Conservation (phyloP, 2,888 invertebrate genomes). For the Exephanes ischioxanthus region DNA sequence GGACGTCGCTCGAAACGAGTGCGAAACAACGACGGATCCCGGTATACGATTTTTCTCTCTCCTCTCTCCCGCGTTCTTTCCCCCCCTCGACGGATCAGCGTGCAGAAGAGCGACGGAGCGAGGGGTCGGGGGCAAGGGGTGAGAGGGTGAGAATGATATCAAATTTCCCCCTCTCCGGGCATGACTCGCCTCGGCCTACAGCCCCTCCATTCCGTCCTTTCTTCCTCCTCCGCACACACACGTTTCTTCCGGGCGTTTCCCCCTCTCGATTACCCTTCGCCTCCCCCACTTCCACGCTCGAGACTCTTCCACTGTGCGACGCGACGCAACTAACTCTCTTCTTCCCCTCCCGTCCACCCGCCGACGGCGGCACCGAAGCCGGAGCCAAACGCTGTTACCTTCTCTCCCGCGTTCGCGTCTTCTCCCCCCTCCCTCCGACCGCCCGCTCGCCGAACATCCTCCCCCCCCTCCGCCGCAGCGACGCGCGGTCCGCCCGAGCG, state of each 20-base stretch:
- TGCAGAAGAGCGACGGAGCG: slow-evolving; percentile 18
- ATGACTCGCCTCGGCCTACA: slow-evolving; percentile 49
- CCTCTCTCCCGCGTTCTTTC: slow-evolving; percentile 26
- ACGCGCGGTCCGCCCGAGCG: slow-evolving; percentile 56
- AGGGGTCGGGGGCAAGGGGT: not conserved
- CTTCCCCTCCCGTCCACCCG: slow-evolving; percentile 63
- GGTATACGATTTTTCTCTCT: slow-evolving; percentile 43
- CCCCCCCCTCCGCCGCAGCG: slow-evolving; percentile 37
- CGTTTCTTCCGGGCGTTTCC: slow-evolving; percentile 65
- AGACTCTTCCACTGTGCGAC: slow-evolving; percentile 48
- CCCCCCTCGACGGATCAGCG: slow-evolving; percentile 42
- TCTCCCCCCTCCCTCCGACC: slow-evolving; percentile 43
- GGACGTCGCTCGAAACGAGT: slow-evolving; percentile 14
- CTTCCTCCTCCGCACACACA: slow-evolving; percentile 56
- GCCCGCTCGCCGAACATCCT: slow-evolving; percentile 1
- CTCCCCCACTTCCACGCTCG: slow-evolving; percentile 54
- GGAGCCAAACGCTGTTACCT: slow-evolving; percentile 35
- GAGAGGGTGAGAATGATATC: slow-evolving; percentile 63
- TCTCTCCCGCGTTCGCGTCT: slow-evolving; percentile 67
- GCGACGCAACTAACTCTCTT: slow-evolving; percentile 65
- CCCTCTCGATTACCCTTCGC: slow-evolving; percentile 57
- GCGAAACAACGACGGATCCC: slow-evolving; percentile 55
- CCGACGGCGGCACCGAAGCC: slow-evolving; percentile 21
- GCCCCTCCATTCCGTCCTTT: slow-evolving; percentile 61
- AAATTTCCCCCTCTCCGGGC: slow-evolving; percentile 56